Evolutionary conservation across 2,113 vertebrate species (phyloP).

Genomic region (Hystrix cristata): DNA sequence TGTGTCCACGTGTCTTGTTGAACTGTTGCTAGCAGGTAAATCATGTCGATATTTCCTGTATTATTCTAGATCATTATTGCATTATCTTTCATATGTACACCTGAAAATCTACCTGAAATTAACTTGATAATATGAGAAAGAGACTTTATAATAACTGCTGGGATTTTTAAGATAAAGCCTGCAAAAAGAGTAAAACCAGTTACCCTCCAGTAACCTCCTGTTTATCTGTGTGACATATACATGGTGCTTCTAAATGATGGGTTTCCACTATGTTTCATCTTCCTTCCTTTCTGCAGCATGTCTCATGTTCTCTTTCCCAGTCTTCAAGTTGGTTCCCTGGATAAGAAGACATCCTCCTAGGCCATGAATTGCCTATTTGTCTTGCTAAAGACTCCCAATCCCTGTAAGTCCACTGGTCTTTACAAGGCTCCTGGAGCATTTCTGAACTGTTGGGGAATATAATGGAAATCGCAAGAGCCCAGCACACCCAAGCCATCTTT

Average conservation of each 20-base stretch:
- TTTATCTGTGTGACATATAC: neutral
- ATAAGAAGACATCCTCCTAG: neutral
- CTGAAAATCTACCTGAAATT: neutral
- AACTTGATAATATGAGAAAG: neutral
- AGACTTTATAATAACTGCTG: neutral
- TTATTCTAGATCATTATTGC: neutral
- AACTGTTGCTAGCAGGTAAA: neutral
- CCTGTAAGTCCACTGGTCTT: neutral
- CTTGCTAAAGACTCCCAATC: neutral
- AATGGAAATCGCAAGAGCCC: neutral
- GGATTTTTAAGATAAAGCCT: neutral
- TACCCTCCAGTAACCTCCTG: neutral
- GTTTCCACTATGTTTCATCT: no score
- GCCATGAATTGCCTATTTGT: neutral
- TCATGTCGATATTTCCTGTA: neutral
- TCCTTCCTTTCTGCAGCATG: neutral
- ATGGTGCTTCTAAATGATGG: neutral
- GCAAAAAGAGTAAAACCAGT: neutral
- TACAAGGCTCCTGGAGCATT: neutral
- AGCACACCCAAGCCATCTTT: neutral
- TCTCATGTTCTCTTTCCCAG: neutral
- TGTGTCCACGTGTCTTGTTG: neutral
- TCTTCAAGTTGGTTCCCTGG: neutral
- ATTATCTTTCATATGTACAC: neutral
- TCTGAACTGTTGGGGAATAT: neutral